Evolutionary conservation across 2,113 vertebrate genomes (phyloP).

Genomic region (Athene cunicularia): DNA sequence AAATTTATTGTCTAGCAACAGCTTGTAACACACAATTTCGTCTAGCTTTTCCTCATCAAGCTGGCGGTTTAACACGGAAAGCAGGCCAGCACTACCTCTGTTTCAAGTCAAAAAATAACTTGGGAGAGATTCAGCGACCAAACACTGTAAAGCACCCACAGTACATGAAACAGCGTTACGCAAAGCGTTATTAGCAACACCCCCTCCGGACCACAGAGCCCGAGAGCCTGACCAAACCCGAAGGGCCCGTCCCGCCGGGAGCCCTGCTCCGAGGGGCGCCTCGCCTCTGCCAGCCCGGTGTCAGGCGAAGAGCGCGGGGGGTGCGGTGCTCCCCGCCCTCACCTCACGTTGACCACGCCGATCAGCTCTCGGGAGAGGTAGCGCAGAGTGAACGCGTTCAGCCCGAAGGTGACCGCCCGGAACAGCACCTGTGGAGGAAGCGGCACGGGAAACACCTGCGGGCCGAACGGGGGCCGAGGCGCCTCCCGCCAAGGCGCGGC

Average conservation of each 20-base stretch:
- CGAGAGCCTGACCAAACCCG: background rate
- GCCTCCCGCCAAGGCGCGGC: background rate
- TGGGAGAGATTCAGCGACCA: background rate
- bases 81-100: background rate
- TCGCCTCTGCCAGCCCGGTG: accelerated
- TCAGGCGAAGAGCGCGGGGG: background rate
- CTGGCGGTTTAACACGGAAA: accelerated
- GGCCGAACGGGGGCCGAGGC: background rate
- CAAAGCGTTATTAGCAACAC: accelerated
- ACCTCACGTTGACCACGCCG: slow-evolving; percentile 95
- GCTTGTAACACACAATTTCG: accelerated
- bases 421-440: slow-evolving; percentile 85
- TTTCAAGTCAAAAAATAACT: background rate
- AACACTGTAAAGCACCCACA: background rate
- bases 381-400: slow-evolving; percentile 95
- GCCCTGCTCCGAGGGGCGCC: accelerated
- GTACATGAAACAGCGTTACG: accelerated
- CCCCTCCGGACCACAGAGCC: background rate
- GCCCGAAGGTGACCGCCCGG: slow-evolving; percentile 86
- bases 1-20: accelerated
- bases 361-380: slow-evolving; percentile 91
- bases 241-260: background rate
- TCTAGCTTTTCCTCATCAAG: background rate
- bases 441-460: slow-evolving; percentile 10
- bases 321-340: background rate